These are phyloP conservation scores for Galerucella calmariensis DNA, from an alignment of 2,888 invertebrate species.

Conservation along the genomic window DNA sequence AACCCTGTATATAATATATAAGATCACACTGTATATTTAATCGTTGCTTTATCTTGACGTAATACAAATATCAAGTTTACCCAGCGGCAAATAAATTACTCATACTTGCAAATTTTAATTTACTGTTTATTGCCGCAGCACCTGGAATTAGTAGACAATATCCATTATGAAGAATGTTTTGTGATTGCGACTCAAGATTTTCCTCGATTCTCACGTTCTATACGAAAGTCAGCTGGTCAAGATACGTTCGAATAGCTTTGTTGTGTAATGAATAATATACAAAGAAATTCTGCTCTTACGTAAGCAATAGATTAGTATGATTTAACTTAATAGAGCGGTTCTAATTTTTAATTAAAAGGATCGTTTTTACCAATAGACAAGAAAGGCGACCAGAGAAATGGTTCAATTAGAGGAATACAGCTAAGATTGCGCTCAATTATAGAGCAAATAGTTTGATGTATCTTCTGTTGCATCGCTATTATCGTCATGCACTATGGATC, in stretches of 20 bases:
- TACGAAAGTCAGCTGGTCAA: slow-evolving; percentile 28
- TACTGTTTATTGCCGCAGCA: not conserved
- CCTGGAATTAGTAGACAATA: slow-evolving; percentile 1
- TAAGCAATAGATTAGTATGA: not conserved
- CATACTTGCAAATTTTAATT: not conserved
- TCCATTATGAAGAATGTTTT: slow-evolving; percentile 27
- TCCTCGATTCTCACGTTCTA: slow-evolving; percentile 24
- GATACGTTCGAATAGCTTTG: slow-evolving; percentile 6
- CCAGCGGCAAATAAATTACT: not conserved
- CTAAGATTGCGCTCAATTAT: too few species aligned
- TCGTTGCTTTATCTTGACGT: not conserved
- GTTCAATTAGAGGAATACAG: too few species aligned
- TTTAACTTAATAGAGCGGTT: too few species aligned
- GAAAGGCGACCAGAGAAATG: too few species aligned
- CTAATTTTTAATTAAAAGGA: too few species aligned
- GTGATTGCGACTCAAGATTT: slow-evolving; percentile 15
- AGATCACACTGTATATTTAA: not conserved
- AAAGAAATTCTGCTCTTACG: slow-evolving; percentile 9
- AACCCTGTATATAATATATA: not conserved
- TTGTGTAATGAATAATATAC: slow-evolving; percentile 22
- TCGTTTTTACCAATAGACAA: too few species aligned
- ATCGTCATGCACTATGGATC: too few species aligned
- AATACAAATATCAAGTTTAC: not conserved
- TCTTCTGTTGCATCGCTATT: too few species aligned
- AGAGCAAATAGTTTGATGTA: too few species aligned